Base-by-base conservation (phyloP, 1,140 invertebrate species). In the Anagrus nilaparvatae region DNA sequence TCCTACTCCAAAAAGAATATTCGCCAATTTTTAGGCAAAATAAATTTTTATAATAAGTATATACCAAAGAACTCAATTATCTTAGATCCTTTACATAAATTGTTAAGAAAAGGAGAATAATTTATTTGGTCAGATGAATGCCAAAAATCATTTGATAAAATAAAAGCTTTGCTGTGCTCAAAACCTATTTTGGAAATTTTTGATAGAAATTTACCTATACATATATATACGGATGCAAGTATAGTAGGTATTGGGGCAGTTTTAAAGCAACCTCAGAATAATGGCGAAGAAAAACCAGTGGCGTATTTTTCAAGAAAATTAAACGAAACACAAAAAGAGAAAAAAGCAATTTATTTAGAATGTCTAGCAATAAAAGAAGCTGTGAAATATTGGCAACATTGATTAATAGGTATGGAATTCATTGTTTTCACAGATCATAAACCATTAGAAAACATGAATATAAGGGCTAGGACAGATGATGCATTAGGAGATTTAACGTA, bases 131-230 rank as follows among this genome's bases (percentile, higher is more conserved):
- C 41, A 19, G 33, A 44, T 33, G 19, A 51, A 16, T 53, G 43
- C 21, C 12, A 50, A 37, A 20, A 39, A n/a, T 12, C 44, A 3
- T 53, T 53, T 18, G 30, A 40, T 6, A 28, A 44, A 37, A 41
- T 50, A 37, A 53, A 48, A 40, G 20, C 10, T 9, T 32, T 50
- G 13, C 19, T 50, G 31, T 53, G 49, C 16, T 47, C 44, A 10
- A 10, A 46, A 42, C 43, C 49, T 13, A 31, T 50, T 4, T 23
- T 53, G 21, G 31, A 16, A 48, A 58, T 60, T 10, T 49, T 54
- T 43, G 44, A 52, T 31, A 23, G 10, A 33, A 19, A 52, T n/a
- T 35, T 46, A 31, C 43, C 45, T 17, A 47, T 52, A 16, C 13
- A 46, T 3, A 50, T 54, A 8, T 46, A 43, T 16, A 54, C 50